These are phyloP conservation scores for Agrotis clavis DNA, from an alignment of 2,888 invertebrate species.

Conservation along the genomic window DNA sequence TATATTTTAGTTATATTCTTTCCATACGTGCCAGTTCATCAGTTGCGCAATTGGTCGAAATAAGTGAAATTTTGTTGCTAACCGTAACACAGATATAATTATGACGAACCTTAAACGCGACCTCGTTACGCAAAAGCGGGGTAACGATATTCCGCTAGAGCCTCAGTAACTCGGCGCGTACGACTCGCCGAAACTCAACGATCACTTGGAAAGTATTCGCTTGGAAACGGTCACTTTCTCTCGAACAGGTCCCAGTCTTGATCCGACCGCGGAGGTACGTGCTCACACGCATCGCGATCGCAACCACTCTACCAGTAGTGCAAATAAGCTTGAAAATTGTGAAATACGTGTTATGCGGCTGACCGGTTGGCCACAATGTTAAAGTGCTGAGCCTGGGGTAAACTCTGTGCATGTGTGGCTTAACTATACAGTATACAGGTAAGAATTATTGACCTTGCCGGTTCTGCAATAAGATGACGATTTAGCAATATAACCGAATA, in stretches of 20 bases:
- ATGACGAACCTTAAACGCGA: conserved; percentile 79
- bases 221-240: conserved; percentile 88
- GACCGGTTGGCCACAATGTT: conserved; percentile 63
- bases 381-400: conserved; percentile 66
- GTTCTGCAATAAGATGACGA: conserved; percentile 64
- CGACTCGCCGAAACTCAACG: conserved; percentile 76
- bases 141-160: conserved; percentile 82
- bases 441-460: conserved; percentile 64
- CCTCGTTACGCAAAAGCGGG: conserved; percentile 83
- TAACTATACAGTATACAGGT: conserved; percentile 66
- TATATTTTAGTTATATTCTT: conserved; percentile 14
- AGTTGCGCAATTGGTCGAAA: conserved; percentile 68
- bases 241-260: conserved; percentile 81
- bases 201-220: conserved; percentile 86
- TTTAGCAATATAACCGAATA: conserved; percentile 55
- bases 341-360: conserved; percentile 68
- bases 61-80: conserved; percentile 78
- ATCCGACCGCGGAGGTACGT: conserved; percentile 70
- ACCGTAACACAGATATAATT: conserved; percentile 73
- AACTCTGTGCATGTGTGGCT: conserved; percentile 63
- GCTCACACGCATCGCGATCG: conserved; percentile 62
- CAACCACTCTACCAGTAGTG: conserved; percentile 44
- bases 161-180: conserved; percentile 57
- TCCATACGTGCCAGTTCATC: conserved; percentile 59
- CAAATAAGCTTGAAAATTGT: conserved; percentile 63